A percentile compares a stretch with the other conserved stretches of the same genome.
These are phyloP conservation scores for Meda fulgida DNA, from an alignment of 2,797 vertebrate genomes.

Conservation along the genomic window DNA sequence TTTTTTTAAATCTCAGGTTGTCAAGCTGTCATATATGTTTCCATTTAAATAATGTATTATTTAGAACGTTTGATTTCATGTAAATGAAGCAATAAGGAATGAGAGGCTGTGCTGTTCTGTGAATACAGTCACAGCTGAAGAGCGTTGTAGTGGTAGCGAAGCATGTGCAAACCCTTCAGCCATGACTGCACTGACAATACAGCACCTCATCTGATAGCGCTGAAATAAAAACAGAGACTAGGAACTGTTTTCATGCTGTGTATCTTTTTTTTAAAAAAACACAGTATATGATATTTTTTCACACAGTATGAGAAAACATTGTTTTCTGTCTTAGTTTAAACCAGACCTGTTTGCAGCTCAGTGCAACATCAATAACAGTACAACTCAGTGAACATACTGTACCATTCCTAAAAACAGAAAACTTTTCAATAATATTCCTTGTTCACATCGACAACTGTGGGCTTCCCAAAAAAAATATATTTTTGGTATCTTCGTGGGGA, in stretches of 20 bases:
- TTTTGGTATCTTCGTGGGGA: neutral
- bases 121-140: neutral
- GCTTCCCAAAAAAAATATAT: neutral
- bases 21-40: neutral
- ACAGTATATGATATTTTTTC: neutral
- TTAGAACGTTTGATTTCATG: neutral
- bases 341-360: neutral
- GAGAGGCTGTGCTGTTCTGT: neutral
- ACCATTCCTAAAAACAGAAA: neutral
- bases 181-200: neutral
- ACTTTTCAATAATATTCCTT: neutral
- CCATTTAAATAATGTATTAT: neutral
- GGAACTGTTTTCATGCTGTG: neutral
- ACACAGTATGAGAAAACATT: neutral
- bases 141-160: neutral
- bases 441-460: neutral
- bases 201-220: neutral
- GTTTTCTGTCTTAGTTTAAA: neutral
- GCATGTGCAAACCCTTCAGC: neutral
- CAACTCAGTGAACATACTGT: neutral
- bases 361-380: neutral
- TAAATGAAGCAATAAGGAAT: neutral
- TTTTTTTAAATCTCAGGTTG: neutral
- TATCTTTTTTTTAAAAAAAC: neutral
- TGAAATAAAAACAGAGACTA: conserved; percentile 4